A percentile compares a stretch with the other conserved stretches of the same genome.
Evolutionary conservation across 2,888 invertebrate species (phyloP).

Genomic region (Dryobotodes eremita): DNA sequence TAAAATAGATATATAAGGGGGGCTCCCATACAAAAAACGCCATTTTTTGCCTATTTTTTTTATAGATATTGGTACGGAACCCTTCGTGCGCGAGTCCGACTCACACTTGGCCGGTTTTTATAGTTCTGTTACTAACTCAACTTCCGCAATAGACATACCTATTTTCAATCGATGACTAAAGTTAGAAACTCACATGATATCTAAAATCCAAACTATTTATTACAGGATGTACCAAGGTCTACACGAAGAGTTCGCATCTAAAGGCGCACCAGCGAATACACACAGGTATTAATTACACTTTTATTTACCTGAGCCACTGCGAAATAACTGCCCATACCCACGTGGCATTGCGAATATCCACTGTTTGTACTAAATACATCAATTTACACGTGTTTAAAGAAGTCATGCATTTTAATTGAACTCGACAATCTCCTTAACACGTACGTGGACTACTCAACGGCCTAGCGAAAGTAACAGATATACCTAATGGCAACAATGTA

Average conservation of each 20-base stretch:
- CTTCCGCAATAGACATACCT: slow-evolving; percentile 13
- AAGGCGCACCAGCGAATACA: slow-evolving; percentile 99
- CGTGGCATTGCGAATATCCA: slow-evolving; percentile 63
- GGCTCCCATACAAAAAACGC: too few species aligned
- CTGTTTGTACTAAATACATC: slow-evolving; percentile 27
- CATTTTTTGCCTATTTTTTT: too few species aligned
- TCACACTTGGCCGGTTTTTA: too few species aligned
- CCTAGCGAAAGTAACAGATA: slow-evolving; percentile 66
- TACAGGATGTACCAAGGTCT: slow-evolving; percentile 98
- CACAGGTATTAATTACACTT: slow-evolving; percentile 93
- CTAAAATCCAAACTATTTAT: slow-evolving; percentile 50
- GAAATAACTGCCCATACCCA: slow-evolving; percentile 45
- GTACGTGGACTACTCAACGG: slow-evolving; percentile 49
- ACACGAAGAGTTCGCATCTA: slow-evolving; percentile 99
- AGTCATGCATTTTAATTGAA: slow-evolving; percentile 27
- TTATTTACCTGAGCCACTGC: slow-evolving; percentile 64
- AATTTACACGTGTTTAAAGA: slow-evolving; percentile 26
- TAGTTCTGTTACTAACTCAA: background rate
- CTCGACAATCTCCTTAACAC: slow-evolving; percentile 27
- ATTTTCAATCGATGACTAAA: slow-evolving; percentile 10
- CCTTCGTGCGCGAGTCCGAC: too few species aligned
- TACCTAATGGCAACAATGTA: slow-evolving; percentile 59
- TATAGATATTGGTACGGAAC: too few species aligned
- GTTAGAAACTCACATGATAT: slow-evolving; percentile 23
- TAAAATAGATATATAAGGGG: too few species aligned